Percentiles rank a stretch among this genome's conserved stretches.
Evolutionary conservation across 2,113 vertebrate genomes (phyloP).

Genomic region (Oncorhynchus keta): DNA sequence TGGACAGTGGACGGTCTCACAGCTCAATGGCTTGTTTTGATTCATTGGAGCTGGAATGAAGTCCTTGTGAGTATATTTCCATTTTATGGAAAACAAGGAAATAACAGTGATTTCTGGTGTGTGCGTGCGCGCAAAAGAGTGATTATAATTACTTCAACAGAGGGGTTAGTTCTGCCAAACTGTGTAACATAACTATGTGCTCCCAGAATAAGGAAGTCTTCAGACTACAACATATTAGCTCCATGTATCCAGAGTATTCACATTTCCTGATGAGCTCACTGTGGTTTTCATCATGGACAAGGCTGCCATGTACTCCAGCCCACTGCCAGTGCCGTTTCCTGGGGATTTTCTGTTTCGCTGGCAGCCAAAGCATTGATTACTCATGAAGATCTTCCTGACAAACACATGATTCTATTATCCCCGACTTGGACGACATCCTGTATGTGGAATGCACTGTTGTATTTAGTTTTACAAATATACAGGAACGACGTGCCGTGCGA

Average conservation of each 20-base stretch:
- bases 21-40: slow-evolving; percentile 38
- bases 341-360: slow-evolving; percentile 61
- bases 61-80: slow-evolving; percentile 34
- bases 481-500: slow-evolving; percentile 56
- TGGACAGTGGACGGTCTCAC: slow-evolving; percentile 18
- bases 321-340: slow-evolving; percentile 51
- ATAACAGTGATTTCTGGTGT: slow-evolving; percentile 27
- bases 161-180: too few relatives aligned
- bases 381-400: slow-evolving; percentile 75
- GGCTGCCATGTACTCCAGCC: slow-evolving; percentile 50
- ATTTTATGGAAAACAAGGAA: slow-evolving; percentile 41
- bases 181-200: too few relatives aligned
- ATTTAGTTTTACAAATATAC: slow-evolving; percentile 65
- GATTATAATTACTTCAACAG: too few relatives aligned
- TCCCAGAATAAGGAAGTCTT: too few relatives aligned
- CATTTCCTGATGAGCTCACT: slow-evolving; percentile 57
- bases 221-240: slow-evolving; percentile 22
- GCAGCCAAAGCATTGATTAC: slow-evolving; percentile 66
- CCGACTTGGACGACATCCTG: slow-evolving; percentile 60
- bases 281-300: slow-evolving; percentile 54
- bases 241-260: slow-evolving; percentile 60
- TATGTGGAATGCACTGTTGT: slow-evolving; percentile 71
- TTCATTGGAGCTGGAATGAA: slow-evolving; percentile 17
- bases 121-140: too few relatives aligned
- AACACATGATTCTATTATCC: slow-evolving; percentile 67